phyloP scores from a whole-genome alignment of 2,888 invertebrate species.

The Norana najaformis region DNA sequence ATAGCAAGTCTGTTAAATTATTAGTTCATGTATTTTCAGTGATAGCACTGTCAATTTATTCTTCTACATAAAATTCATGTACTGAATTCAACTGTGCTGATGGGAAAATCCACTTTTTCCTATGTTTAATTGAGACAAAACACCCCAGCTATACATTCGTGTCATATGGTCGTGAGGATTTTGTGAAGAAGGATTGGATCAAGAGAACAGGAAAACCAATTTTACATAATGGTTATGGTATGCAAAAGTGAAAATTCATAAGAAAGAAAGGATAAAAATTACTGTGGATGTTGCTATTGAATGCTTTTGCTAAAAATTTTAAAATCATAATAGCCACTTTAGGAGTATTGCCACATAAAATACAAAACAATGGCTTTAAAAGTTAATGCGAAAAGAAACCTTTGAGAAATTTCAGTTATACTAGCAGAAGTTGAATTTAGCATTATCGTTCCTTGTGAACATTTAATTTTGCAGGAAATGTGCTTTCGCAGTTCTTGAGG shows the following conservation, averaged over 20 bases:
- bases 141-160: too few relatives aligned
- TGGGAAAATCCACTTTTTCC: too few relatives aligned
- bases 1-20: too few relatives aligned
- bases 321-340: not conserved
- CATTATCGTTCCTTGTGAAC: not conserved
- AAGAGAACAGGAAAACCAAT: not conserved
- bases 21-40: too few relatives aligned
- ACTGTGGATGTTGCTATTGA: not conserved
- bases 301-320: not conserved
- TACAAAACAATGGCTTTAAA: not conserved
- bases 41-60: too few relatives aligned
- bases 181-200: not conserved
- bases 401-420: not conserved
- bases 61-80: too few relatives aligned
- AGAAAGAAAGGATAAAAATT: not conserved
- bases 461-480: slow-evolving; percentile 66
- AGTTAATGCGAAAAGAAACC: not conserved
- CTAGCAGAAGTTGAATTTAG: not conserved
- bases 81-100: too few relatives aligned
- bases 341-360: not conserved
- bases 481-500: slow-evolving; percentile 88
- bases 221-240: not conserved
- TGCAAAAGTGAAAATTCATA: not conserved
- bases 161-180: not conserved
- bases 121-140: too few relatives aligned